Evolutionary conservation across 2,888 invertebrate species (phyloP).

Genomic region (Pediacus dermestoides): DNA sequence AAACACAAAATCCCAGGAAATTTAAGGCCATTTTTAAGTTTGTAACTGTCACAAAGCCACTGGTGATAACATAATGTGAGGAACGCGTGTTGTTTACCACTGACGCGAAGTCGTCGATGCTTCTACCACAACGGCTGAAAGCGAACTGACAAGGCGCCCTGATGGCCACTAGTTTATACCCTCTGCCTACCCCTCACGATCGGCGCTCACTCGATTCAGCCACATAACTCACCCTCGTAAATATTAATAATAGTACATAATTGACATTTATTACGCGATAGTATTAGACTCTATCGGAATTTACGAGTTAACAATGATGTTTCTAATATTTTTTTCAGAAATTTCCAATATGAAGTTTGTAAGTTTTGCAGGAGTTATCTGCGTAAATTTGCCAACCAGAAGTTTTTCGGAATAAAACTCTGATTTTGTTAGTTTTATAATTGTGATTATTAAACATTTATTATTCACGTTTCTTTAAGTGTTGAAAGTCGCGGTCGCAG

Average conservation of each 20-base stretch:
- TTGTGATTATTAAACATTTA: too few relatives aligned
- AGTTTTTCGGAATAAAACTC: too few relatives aligned
- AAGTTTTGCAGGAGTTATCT: too few relatives aligned
- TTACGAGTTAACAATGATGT: constrained; percentile 13
- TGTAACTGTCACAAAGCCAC: too few relatives aligned
- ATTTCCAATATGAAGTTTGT: constrained; percentile 5
- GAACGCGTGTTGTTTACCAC: constrained; percentile 14
- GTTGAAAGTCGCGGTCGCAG: too few relatives aligned
- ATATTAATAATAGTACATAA: constrained; percentile 31
- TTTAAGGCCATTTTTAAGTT: constrained; percentile 24
- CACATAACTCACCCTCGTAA: constrained; percentile 31
- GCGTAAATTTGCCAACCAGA: too few relatives aligned
- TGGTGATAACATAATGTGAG: constrained; percentile 16
- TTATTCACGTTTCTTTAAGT: too few relatives aligned
- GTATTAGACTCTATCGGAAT: constrained; percentile 15
- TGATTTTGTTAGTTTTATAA: too few relatives aligned
- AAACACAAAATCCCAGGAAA: constrained; percentile 18
- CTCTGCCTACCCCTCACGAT: constrained; percentile 26
- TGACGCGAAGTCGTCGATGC: constrained; percentile 19
- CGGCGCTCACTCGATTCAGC: constrained; percentile 25
- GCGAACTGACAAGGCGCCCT: constrained; percentile 29
- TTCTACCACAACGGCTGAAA: constrained; percentile 25
- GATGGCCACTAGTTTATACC: constrained; percentile 29
- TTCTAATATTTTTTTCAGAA: constrained; percentile 9
- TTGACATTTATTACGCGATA: constrained; percentile 24